These are phyloP conservation scores for Stegostoma tigrinum DNA, from an alignment of 2,113 vertebrate genomes.

Conservation along the genomic window DNA sequence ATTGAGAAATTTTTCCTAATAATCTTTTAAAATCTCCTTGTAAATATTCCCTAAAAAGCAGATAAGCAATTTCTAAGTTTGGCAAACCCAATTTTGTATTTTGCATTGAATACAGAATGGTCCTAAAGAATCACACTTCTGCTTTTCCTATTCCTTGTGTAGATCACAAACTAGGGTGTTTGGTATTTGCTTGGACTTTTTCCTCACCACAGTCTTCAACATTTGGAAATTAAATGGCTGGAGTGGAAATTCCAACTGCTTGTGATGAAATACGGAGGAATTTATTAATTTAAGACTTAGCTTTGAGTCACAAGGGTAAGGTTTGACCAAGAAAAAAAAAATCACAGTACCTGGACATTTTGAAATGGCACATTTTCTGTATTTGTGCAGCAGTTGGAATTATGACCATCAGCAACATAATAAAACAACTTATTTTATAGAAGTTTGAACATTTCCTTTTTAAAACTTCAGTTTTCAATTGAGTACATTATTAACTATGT, in stretches of 20 bases:
- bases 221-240: neutral
- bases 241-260: neutral
- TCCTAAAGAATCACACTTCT: neutral
- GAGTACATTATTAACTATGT: neutral
- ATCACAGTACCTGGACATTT: neutral
- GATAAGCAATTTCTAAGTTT: neutral
- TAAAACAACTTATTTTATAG: neutral
- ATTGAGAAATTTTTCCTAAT: neutral
- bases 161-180: neutral
- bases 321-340: neutral
- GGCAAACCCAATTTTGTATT: neutral
- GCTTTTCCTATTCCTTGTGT: neutral
- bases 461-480: neutral
- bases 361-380: neutral
- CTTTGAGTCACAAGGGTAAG: neutral
- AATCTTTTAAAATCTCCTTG: neutral
- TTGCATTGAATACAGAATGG: neutral
- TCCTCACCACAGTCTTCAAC: neutral
- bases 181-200: neutral
- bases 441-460: neutral
- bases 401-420: neutral
- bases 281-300: neutral
- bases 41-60: neutral
- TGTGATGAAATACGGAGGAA: neutral
- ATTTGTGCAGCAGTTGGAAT: neutral